These are phyloP conservation scores for Mystacides longicornis DNA, from an alignment of 2,888 invertebrate genomes.

Conservation along the genomic window DNA sequence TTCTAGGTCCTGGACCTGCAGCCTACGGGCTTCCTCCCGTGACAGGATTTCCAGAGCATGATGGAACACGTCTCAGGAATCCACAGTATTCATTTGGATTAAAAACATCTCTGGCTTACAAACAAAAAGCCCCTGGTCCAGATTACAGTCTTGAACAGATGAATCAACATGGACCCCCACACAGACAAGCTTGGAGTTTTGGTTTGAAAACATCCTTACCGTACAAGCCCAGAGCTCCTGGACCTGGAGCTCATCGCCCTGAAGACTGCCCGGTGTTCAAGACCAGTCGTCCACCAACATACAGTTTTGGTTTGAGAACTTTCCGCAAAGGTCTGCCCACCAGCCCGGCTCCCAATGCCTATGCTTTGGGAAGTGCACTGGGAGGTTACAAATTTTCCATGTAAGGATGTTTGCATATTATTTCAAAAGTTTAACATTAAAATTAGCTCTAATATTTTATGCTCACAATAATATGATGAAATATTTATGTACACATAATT, in stretches of 20 bases:
- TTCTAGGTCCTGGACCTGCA: conserved; percentile 59
- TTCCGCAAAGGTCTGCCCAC: conserved; percentile 29
- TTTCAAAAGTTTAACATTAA: conserved; percentile 5
- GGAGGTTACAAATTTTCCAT: conserved; percentile 43
- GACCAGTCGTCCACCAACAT: conserved; percentile 48
- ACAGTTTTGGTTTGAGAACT: conserved; percentile 48
- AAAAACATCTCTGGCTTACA: conserved; percentile 27
- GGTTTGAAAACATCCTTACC: conserved; percentile 32
- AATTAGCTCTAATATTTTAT: no score
- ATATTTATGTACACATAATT: no score
- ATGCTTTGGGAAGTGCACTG: conserved; percentile 41
- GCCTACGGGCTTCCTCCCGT: conserved; percentile 56
- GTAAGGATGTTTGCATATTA: conserved; percentile 26
- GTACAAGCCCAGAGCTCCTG: conserved; percentile 39
- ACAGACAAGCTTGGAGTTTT: conserved; percentile 50
- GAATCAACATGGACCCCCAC: conserved; percentile 39
- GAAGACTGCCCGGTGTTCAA: conserved; percentile 49
- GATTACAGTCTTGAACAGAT: conserved; percentile 44
- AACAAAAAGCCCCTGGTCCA: conserved; percentile 35
- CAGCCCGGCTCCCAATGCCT: conserved; percentile 58
- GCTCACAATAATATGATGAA: no score
- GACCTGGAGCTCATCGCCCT: conserved; percentile 58
- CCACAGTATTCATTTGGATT: conserved; percentile 58
- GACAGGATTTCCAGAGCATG: conserved; percentile 54
- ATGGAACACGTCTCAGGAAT: conserved; percentile 52